A percentile compares a stretch with the other conserved stretches of the same genome.
phyloP scores from a whole-genome alignment of 2,797 vertebrate species.

The Anabacerthia variegaticeps region DNA sequence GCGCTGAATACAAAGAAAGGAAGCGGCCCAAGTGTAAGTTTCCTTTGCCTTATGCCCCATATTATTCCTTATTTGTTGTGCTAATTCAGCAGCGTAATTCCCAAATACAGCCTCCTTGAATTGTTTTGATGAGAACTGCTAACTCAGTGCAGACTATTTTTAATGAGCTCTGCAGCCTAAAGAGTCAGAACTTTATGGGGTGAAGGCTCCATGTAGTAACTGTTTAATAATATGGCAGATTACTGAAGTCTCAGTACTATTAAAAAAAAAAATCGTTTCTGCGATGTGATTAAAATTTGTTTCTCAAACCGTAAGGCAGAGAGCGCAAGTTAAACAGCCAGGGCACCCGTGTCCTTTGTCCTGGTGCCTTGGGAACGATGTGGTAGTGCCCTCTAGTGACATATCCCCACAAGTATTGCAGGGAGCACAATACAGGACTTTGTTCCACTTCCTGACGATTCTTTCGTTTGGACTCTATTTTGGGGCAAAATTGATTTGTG shows the following conservation, averaged over 20 bases:
- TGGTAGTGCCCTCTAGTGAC: constrained; percentile 90
- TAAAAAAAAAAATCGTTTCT: background rate
- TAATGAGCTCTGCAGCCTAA: background rate
- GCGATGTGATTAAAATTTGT: constrained; percentile 30
- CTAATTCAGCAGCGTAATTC: constrained; percentile 50
- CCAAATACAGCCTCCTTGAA: constrained; percentile 38
- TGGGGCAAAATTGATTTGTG: background rate
- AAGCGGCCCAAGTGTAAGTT: constrained; percentile 17
- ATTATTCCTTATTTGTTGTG: constrained; percentile 59
- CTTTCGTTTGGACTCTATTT: constrained; percentile 11
- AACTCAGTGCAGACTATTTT: constrained; percentile 41
- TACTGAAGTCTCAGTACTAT: background rate
- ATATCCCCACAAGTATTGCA: constrained; percentile 51
- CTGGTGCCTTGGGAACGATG: constrained; percentile 77
- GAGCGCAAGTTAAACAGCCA: constrained; percentile 43
- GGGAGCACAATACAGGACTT: background rate
- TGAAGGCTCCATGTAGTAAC: background rate
- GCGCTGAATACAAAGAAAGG: constrained; percentile 18
- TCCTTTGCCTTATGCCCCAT: constrained; percentile 32
- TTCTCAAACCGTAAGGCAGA: background rate
- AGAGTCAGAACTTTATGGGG: background rate
- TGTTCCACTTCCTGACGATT: background rate
- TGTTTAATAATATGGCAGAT: background rate
- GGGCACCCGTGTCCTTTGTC: constrained; percentile 73
- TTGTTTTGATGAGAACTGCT: constrained; percentile 54